phyloP scores from a whole-genome alignment of 1,140 invertebrate species.

The Diorhabda elongata region DNA sequence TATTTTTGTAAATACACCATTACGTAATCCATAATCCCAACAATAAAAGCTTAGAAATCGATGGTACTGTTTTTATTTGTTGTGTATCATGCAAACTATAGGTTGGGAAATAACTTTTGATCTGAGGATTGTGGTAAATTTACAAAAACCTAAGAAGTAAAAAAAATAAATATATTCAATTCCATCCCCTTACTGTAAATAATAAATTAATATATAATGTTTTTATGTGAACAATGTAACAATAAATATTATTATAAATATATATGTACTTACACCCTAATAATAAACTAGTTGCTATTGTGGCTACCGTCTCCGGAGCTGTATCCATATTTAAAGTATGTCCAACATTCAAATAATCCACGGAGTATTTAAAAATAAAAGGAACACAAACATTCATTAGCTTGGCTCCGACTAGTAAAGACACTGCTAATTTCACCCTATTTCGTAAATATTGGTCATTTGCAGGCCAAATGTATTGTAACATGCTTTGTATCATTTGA shows the following conservation, averaged over 20 bases:
- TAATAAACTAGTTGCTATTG: conserved; percentile 74
- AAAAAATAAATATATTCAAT: too few relatives aligned
- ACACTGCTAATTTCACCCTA: conserved; percentile 81
- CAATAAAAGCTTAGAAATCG: too few relatives aligned
- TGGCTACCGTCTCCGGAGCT: conserved; percentile 67
- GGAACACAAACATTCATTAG: conserved; percentile 90
- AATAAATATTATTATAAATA: not conserved
- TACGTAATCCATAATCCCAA: too few relatives aligned
- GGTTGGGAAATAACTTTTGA: too few relatives aligned
- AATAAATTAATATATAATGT: too few relatives aligned
- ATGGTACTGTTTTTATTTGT: too few relatives aligned
- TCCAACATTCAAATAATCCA: conserved; percentile 79
- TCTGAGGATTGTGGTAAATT: too few relatives aligned
- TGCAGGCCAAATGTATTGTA: conserved; percentile 94
- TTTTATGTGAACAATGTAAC: too few relatives aligned
- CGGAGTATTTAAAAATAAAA: conserved; percentile 93
- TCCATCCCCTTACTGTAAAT: too few relatives aligned
- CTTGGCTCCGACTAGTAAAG: conserved; percentile 76
- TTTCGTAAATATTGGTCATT: conserved; percentile 74
- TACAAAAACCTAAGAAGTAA: too few relatives aligned
- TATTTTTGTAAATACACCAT: too few relatives aligned
- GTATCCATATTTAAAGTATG: conserved; percentile 61
- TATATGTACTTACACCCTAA: conserved; percentile 77
- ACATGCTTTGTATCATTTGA: conserved; percentile 85
- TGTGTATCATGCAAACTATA: too few relatives aligned